Percentiles rank a stretch among this genome's conserved stretches.
Evolutionary conservation across 2,113 vertebrate genomes (phyloP).

Genomic region (Donacobius atricapilla): DNA sequence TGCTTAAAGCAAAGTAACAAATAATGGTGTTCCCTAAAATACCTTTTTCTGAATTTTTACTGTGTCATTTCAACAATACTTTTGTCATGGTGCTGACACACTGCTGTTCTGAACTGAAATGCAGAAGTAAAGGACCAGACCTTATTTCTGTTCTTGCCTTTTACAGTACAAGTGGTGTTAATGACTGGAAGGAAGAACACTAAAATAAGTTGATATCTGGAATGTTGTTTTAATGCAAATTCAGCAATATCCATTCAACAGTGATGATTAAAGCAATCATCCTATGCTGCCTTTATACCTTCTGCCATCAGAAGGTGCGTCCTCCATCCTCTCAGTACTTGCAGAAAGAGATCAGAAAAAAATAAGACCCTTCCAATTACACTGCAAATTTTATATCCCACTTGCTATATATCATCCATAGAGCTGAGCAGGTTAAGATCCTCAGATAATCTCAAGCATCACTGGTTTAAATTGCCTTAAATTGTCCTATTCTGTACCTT

Average conservation of each 20-base stretch:
- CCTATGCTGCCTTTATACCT: not conserved
- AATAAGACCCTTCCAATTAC: not conserved
- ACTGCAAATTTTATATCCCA: not conserved
- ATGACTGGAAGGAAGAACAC: not conserved
- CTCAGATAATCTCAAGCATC: slow-evolving; percentile 23
- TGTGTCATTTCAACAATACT: not conserved
- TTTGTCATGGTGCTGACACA: not conserved
- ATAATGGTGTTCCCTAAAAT: not conserved
- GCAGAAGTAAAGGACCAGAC: not conserved
- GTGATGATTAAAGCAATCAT: not conserved
- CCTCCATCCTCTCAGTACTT: not conserved
- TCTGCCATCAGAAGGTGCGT: not conserved
- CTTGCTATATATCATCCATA: not conserved
- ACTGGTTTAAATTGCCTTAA: slow-evolving; percentile 31
- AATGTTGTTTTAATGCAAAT: not conserved
- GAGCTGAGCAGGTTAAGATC: not conserved
- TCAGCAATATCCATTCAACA: not conserved
- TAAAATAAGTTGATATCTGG: not conserved
- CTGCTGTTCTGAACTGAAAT: not conserved
- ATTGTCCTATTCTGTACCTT: not conserved
- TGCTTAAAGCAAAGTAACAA: not conserved
- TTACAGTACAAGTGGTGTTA: not conserved
- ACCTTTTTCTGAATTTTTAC: not conserved
- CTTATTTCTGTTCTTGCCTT: not conserved
- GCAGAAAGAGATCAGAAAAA: not conserved